phyloP scores from a whole-genome alignment of 2,797 vertebrate genomes.

The Anisognathus igniventris region DNA sequence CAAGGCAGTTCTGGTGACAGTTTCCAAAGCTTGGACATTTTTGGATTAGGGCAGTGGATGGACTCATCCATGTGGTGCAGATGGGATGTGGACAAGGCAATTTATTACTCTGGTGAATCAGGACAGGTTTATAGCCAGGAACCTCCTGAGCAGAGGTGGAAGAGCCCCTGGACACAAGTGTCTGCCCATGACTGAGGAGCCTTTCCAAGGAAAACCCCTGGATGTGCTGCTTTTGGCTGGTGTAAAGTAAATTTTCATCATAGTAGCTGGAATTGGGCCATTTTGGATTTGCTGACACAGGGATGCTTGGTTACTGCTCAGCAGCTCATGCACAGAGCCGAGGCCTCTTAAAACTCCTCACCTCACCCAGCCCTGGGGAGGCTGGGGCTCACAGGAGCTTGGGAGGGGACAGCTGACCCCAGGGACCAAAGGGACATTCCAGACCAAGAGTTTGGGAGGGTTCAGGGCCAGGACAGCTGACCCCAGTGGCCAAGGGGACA shows the following conservation, averaged over 20 bases:
- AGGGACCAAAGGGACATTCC: neutral
- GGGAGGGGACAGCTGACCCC: neutral
- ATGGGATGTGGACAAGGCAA: neutral
- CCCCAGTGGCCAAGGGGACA: no score
- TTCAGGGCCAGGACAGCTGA: no score
- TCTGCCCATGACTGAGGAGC: neutral
- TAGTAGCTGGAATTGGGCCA: neutral
- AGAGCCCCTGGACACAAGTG: neutral
- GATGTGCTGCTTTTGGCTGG: neutral
- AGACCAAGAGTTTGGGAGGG: neutral
- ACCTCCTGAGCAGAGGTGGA: neutral
- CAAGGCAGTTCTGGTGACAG: neutral
- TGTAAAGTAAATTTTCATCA: neutral
- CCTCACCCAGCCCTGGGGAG: neutral
- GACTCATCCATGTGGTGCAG: neutral
- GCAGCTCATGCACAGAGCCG: neutral
- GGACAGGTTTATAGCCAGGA: neutral
- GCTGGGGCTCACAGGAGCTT: neutral
- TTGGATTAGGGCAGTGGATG: neutral
- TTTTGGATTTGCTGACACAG: neutral
- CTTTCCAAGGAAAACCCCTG: neutral
- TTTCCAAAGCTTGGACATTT: neutral
- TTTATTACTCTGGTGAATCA: neutral
- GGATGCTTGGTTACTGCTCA: neutral
- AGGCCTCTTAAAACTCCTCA: neutral